phyloP scores from a whole-genome alignment of 2,888 invertebrate genomes.

The Tachina fera region DNA sequence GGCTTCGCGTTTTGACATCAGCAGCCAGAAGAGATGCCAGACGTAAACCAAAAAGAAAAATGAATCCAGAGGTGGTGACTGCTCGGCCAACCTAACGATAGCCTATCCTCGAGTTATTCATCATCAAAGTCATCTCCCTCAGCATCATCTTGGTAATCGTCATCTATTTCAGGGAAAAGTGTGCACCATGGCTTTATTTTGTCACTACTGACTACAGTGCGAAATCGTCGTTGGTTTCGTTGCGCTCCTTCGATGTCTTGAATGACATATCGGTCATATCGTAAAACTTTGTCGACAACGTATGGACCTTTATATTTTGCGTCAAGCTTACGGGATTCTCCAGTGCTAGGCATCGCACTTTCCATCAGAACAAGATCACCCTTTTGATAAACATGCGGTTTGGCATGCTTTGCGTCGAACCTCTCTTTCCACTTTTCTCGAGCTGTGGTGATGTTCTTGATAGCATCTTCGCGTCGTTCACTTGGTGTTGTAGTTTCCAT shows the following conservation, averaged over 20 bases:
- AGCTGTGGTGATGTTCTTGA: constrained; percentile 42
- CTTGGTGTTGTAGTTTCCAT: not conserved
- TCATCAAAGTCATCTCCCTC: too few relatives aligned
- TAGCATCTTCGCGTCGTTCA: constrained; percentile 46
- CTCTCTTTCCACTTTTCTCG: constrained; percentile 1
- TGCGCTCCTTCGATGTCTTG: constrained; percentile 51
- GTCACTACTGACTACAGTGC: too few relatives aligned
- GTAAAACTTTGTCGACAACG: constrained; percentile 42
- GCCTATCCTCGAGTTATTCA: too few relatives aligned
- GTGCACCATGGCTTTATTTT: too few relatives aligned
- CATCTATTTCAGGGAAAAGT: not conserved
- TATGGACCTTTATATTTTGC: constrained; percentile 50
- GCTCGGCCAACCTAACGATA: too few relatives aligned
- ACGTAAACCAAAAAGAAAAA: too few relatives aligned
- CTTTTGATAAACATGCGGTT: constrained; percentile 42
- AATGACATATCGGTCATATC: constrained; percentile 37
- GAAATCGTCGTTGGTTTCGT: not conserved
- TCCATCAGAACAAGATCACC: constrained; percentile 27
- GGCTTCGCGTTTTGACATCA: too few relatives aligned
- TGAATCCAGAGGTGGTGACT: too few relatives aligned
- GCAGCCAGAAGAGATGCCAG: too few relatives aligned
- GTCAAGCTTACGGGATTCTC: not conserved
- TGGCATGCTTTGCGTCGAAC: not conserved
- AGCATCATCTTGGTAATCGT: not conserved
- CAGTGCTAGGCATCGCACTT: too few relatives aligned